Percentiles rank a stretch among this genome's conserved stretches.
These are phyloP conservation scores for Oreohelix idahoensis DNA, from an alignment of 1,140 invertebrate genomes.

Conservation along the genomic window DNA sequence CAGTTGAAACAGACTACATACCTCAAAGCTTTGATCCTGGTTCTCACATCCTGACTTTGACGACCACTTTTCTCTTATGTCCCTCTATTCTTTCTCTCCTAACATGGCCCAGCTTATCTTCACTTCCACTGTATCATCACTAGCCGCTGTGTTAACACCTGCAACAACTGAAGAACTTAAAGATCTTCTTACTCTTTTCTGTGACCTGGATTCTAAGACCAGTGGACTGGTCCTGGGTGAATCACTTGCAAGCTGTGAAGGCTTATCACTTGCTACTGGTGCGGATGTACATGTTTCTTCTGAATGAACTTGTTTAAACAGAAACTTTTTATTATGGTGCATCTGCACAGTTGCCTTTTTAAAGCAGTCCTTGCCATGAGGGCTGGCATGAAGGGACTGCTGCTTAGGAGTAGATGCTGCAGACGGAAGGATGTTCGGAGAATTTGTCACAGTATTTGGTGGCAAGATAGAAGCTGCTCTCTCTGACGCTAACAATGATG, in stretches of 20 bases:
- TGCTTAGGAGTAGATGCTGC: too few species aligned
- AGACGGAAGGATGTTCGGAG: too few species aligned
- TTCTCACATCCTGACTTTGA: not conserved
- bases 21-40: not conserved
- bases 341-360: not conserved
- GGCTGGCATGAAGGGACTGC: too few species aligned
- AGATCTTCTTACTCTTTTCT: too few species aligned
- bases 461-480: too few species aligned
- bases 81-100: not conserved
- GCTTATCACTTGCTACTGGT: not conserved
- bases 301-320: not conserved
- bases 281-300: not conserved
- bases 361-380: too few species aligned
- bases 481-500: not conserved
- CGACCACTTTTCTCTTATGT: not conserved
- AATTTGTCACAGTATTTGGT: too few species aligned
- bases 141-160: conserved; percentile 38
- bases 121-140: conserved; percentile 17
- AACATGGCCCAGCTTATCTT: not conserved
- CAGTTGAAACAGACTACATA: too few species aligned
- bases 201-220: too few species aligned
- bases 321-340: not conserved
- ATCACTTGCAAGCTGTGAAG: too few species aligned
- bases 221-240: too few species aligned
- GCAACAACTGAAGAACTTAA: not conserved